Conservation (phyloP, 2,888 invertebrate genomes). For the Tinea pellionella region DNA sequence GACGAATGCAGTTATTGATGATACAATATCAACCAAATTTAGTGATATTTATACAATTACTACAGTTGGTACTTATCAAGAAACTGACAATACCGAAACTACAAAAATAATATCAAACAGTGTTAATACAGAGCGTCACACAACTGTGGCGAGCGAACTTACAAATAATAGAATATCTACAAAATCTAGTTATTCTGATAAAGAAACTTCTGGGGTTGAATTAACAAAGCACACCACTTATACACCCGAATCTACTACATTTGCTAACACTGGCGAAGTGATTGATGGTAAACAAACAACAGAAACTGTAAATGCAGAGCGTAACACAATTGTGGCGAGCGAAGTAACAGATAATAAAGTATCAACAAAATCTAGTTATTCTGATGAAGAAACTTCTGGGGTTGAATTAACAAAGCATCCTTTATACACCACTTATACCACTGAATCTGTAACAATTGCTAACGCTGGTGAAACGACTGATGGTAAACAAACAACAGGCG, state of each 20-base stretch:
- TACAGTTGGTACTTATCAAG: neutral
- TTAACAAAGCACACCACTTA: neutral
- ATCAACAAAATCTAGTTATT: neutral
- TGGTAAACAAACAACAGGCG: neutral
- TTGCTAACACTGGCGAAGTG: neutral
- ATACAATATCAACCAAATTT: too few relatives aligned
- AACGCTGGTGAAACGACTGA: too few relatives aligned
- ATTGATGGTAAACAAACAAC: neutral
- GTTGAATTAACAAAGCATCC: neutral
- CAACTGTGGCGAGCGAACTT: too few relatives aligned
- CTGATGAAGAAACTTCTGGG: neutral
- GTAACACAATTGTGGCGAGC: too few relatives aligned
- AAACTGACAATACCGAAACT: too few relatives aligned
- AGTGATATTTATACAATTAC: neutral
- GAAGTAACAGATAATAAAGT: too few relatives aligned
- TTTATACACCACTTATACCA: neutral
- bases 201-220: constrained; percentile 16
- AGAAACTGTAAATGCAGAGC: too few relatives aligned
- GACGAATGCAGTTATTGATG: too few relatives aligned
- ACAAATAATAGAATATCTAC: neutral
- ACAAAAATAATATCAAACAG: too few relatives aligned
- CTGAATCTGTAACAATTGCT: neutral
- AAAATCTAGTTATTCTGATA: neutral
- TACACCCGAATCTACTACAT: neutral
- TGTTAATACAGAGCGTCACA: too few relatives aligned